A percentile compares a stretch with the other conserved stretches of the same genome.
Evolutionary conservation across 2,888 invertebrate species (phyloP).

Genomic region (Macrostomum cliftonense): DNA sequence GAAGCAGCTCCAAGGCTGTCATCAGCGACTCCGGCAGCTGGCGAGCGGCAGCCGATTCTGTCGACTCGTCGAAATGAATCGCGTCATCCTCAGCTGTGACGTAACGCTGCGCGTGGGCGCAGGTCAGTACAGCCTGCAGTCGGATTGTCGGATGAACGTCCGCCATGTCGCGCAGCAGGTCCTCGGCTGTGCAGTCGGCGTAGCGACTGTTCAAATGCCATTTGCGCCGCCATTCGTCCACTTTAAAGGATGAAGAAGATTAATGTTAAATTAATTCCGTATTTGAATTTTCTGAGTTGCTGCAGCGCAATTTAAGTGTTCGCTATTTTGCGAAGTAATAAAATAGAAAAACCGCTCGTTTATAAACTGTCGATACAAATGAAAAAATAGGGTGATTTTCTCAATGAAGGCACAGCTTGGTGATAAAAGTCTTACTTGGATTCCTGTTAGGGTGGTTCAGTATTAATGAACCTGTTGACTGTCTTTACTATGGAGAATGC

Average conservation of each 20-base stretch:
- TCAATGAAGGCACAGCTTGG: no score
- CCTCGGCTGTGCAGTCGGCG: conserved; percentile 28
- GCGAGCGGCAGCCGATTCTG: background rate
- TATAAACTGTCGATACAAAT: no score
- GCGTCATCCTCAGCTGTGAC: background rate
- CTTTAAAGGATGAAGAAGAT: conserved; percentile 14
- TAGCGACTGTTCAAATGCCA: conserved; percentile 33
- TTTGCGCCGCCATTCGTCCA: conserved; percentile 32
- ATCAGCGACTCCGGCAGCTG: conserved; percentile 27
- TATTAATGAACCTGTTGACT: no score
- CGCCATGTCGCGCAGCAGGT: conserved; percentile 34
- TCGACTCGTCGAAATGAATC: background rate
- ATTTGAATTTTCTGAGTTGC: background rate
- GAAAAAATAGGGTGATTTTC: no score
- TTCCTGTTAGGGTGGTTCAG: no score
- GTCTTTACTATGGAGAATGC: no score
- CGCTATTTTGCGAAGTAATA: no score
- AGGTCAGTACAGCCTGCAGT: conserved; percentile 14
- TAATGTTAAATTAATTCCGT: background rate
- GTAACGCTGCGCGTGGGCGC: conserved; percentile 9
- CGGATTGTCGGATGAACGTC: conserved; percentile 33
- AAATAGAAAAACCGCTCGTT: no score
- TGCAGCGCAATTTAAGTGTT: no score
- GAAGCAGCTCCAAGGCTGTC: conserved; percentile 25
- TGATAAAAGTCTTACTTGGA: no score